Evolutionary conservation across 2,113 vertebrate species (phyloP).

Genomic region (Elachura formosa): DNA sequence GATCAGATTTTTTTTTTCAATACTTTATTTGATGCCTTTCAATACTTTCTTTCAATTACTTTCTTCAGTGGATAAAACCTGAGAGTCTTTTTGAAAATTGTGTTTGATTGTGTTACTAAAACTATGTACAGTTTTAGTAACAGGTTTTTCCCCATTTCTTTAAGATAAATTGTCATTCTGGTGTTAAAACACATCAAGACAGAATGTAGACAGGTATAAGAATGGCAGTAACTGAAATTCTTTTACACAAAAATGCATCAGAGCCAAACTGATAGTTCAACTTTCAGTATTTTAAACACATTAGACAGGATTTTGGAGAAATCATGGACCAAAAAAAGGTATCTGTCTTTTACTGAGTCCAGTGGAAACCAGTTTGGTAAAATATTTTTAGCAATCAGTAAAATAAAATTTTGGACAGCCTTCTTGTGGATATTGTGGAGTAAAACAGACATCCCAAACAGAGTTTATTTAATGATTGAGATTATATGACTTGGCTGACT

Average conservation of each 20-base stretch:
- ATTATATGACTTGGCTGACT: neutral
- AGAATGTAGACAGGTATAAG: neutral
- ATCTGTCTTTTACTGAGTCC: neutral
- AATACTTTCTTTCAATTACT: neutral
- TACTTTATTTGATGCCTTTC: neutral
- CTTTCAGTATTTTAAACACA: neutral
- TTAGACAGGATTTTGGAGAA: neutral
- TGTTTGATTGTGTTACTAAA: too few species aligned
- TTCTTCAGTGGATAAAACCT: neutral
- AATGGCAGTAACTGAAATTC: neutral
- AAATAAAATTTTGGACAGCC: neutral
- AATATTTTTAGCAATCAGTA: neutral
- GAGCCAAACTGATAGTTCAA: neutral
- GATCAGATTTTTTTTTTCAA: neutral
- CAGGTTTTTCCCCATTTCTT: neutral
- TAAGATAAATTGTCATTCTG: neutral
- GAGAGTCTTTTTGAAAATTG: neutral
- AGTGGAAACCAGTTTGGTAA: neutral
- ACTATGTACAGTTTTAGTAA: neutral
- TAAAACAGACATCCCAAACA: neutral
- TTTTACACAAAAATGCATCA: neutral
- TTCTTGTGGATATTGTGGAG: neutral
- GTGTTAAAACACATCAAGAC: neutral
- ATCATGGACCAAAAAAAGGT: neutral
- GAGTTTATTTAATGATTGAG: neutral